Evolutionary conservation across 2,888 invertebrate species (phyloP).

Genomic region (Diloba caeruleocephala): DNA sequence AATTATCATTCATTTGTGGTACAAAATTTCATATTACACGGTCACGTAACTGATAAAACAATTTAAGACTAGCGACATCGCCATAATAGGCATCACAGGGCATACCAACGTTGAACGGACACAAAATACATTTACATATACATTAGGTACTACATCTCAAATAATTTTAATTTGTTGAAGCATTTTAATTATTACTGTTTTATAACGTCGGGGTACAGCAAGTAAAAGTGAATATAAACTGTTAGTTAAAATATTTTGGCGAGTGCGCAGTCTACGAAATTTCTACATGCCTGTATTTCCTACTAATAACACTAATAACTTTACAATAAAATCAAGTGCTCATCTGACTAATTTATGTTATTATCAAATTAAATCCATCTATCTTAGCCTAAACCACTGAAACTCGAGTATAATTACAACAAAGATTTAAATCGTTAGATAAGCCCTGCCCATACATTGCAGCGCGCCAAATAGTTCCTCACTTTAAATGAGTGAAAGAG

Average conservation of each 20-base stretch:
- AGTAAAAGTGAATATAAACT: constrained; percentile 34
- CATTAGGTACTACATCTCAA: constrained; percentile 11
- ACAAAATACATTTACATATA: constrained; percentile 12
- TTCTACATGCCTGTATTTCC: constrained; percentile 34
- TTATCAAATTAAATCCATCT: constrained; percentile 15
- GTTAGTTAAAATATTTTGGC: constrained; percentile 70
- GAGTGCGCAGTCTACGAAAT: constrained; percentile 74
- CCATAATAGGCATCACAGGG: constrained; percentile 20
- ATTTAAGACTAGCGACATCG: constrained; percentile 51
- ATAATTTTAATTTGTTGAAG: constrained; percentile 30
- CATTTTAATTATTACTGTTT: constrained; percentile 38
- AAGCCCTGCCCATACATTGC: too few relatives aligned
- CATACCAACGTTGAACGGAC: constrained; percentile 27
- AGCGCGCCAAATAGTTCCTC: too few relatives aligned
- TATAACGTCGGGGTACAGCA: constrained; percentile 37
- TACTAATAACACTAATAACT: constrained; percentile 27
- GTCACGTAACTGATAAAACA: constrained; percentile 58
- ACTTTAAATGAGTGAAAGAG: too few relatives aligned
- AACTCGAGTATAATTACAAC: too few relatives aligned
- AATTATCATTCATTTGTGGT: constrained; percentile 69
- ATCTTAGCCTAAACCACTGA: constrained; percentile 20
- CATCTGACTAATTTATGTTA: constrained; percentile 18
- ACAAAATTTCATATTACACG: constrained; percentile 68
- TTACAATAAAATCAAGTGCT: constrained; percentile 35
- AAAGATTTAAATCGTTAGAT: too few relatives aligned